A percentile compares a stretch with the other conserved stretches of the same genome.
These are phyloP conservation scores for Tridacna gigas DNA, from an alignment of 2,888 invertebrate genomes.

Conservation along the genomic window DNA sequence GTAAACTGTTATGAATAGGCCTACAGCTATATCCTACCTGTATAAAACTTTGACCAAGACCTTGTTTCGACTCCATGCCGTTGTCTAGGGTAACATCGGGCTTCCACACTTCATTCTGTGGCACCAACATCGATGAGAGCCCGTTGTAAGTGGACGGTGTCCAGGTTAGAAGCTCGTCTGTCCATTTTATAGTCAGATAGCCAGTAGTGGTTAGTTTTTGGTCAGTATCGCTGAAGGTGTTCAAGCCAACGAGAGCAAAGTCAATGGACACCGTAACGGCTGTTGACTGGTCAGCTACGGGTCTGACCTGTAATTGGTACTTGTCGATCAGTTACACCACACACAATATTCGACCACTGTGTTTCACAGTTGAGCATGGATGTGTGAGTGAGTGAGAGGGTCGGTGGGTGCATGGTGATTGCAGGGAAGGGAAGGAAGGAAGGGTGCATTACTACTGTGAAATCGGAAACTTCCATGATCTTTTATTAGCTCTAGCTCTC, in stretches of 20 bases:
- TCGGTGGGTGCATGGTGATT: too few species aligned
- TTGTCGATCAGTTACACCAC: too few species aligned
- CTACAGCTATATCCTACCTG: slow-evolving; percentile 26
- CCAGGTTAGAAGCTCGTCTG: slow-evolving; percentile 64
- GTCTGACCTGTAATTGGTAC: slow-evolving; percentile 49
- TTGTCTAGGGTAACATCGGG: slow-evolving; percentile 68
- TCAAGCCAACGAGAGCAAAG: slow-evolving; percentile 65
- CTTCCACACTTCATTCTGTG: slow-evolving; percentile 68
- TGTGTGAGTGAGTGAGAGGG: too few species aligned
- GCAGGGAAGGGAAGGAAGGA: too few species aligned
- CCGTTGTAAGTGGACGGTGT: slow-evolving; percentile 50
- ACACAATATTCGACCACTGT: too few species aligned
- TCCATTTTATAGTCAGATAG: slow-evolving; percentile 63
- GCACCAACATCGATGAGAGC: slow-evolving; percentile 53
- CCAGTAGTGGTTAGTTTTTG: slow-evolving; percentile 64
- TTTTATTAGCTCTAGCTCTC: too few species aligned
- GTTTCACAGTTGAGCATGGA: too few species aligned
- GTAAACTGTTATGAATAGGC: too few species aligned
- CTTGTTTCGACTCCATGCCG: slow-evolving; percentile 57
- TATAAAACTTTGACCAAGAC: slow-evolving; percentile 64
- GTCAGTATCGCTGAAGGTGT: slow-evolving; percentile 58
- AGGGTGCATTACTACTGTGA: too few species aligned
- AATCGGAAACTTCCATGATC: too few species aligned
- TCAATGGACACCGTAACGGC: slow-evolving; percentile 53
- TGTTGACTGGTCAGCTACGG: slow-evolving; percentile 56